These are phyloP conservation scores for Rambutsinella grinnellia DNA, from an alignment of 2,888 invertebrate species.

Conservation along the genomic window DNA sequence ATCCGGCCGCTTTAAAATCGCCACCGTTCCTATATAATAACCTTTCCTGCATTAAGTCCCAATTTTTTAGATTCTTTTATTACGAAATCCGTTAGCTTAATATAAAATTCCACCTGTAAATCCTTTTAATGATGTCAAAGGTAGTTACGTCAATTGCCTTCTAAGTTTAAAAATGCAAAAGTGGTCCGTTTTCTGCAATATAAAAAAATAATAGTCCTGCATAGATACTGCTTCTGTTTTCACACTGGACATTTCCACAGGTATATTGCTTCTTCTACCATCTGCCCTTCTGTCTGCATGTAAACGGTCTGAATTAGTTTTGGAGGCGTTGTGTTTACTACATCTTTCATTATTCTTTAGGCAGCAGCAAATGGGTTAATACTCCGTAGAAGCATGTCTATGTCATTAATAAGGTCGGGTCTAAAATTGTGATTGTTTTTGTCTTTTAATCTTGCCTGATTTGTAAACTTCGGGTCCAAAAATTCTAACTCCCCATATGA, in stretches of 20 bases:
- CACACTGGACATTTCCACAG: neutral
- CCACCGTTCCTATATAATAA: constrained; percentile 69
- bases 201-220: constrained; percentile 55
- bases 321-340: constrained; percentile 1
- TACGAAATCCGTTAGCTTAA: constrained; percentile 63
- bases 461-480: constrained; percentile 39
- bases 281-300: constrained; percentile 14
- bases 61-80: no score
- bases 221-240: constrained; percentile 29
- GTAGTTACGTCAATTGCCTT: constrained; percentile 65
- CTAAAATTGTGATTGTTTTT: constrained; percentile 29
- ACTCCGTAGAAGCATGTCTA: constrained; percentile 26
- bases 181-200: constrained; percentile 36
- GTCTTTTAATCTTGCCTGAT: constrained; percentile 8
- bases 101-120: constrained; percentile 66
- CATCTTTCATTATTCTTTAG: constrained; percentile 60
- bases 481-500: constrained; percentile 42
- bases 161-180: constrained; percentile 67
- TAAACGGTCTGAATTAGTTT: neutral
- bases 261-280: constrained; percentile 57
- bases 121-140: constrained; percentile 65
- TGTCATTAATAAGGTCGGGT: constrained; percentile 15
- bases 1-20: constrained; percentile 69
- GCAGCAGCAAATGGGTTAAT: constrained; percentile 56
- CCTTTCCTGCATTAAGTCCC: constrained; percentile 65